A percentile compares a stretch with the other conserved stretches of the same genome.
phyloP scores from a whole-genome alignment of 2,888 invertebrate species.

The Xiphydria camelus region DNA sequence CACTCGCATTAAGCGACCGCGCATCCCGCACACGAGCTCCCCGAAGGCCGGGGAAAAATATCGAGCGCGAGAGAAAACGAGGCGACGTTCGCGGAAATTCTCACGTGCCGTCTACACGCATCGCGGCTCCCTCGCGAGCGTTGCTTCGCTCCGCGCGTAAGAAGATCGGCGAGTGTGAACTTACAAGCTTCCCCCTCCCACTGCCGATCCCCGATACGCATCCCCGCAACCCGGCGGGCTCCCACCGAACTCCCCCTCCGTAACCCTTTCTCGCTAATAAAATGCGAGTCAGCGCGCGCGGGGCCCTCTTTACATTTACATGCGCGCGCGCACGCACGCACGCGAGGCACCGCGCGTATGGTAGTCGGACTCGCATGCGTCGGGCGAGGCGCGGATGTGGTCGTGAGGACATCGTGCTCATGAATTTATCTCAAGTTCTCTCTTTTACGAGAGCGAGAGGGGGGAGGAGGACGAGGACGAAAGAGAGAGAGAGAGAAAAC shows the following conservation, averaged over 20 bases:
- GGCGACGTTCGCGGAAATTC: too few species aligned
- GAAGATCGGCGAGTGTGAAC: conserved; percentile 15
- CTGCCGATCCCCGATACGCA: conserved; percentile 11
- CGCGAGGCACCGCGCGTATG: neutral
- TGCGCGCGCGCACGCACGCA: conserved; percentile 17
- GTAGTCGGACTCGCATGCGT: conserved; percentile 13
- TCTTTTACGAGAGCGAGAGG: conserved; percentile 18
- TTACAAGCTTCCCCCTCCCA: conserved; percentile 10
- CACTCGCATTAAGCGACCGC: too few species aligned
- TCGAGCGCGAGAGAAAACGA: neutral
- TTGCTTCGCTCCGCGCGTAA: neutral
- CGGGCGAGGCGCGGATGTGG: conserved; percentile 20
- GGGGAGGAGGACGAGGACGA: conserved; percentile 12
- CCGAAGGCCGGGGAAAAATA: neutral
- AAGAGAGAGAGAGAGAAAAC: conserved; percentile 11
- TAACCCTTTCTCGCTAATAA: conserved; percentile 11
- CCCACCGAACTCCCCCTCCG: neutral
- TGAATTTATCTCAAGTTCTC: conserved; percentile 21
- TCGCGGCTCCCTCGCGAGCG: too few species aligned
- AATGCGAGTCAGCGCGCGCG: conserved; percentile 7
- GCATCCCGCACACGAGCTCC: too few species aligned
- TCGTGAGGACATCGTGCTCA: conserved; percentile 22
- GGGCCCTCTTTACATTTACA: conserved; percentile 38
- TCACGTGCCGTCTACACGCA: too few species aligned
- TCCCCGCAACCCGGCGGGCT: neutral